Conservation (phyloP, 2,888 invertebrate species). For the Cordilura impudica region DNA sequence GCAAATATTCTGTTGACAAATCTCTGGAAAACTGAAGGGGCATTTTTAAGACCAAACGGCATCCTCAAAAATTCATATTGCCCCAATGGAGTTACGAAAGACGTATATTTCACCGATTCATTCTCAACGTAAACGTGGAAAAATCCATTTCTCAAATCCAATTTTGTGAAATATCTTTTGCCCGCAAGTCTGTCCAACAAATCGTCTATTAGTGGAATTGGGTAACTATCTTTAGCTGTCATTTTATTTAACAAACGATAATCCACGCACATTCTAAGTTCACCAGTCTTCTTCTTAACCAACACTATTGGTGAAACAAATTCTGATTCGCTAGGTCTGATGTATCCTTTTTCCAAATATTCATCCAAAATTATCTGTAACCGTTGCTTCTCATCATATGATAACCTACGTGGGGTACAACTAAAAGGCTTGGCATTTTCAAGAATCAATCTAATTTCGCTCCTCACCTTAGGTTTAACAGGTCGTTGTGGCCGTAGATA, state of each 20-base stretch:
- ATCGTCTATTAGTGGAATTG: slow-evolving; percentile 49
- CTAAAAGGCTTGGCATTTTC: slow-evolving; percentile 36
- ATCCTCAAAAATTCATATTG: slow-evolving; percentile 58
- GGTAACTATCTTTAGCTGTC: slow-evolving; percentile 40
- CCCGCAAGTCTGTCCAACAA: slow-evolving; percentile 34
- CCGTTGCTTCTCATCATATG: slow-evolving; percentile 39
- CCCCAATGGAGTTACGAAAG: no score
- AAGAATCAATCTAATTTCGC: slow-evolving; percentile 25
- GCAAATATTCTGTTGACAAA: no score
- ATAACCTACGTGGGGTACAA: slow-evolving; percentile 38
- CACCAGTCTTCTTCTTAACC: slow-evolving; percentile 29
- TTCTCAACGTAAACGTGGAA: slow-evolving; percentile 3
- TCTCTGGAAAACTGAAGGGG: no score
- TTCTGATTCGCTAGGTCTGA: no score
- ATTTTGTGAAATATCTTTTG: slow-evolving; percentile 35
- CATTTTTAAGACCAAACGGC: no score
- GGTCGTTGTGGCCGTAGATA: slow-evolving; percentile 12
- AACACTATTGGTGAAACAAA: slow-evolving; percentile 42
- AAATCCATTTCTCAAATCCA: slow-evolving; percentile 44
- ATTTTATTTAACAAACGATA: slow-evolving; percentile 38
- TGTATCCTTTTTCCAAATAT: slow-evolving; percentile 12
- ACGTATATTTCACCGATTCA: slow-evolving; percentile 45
- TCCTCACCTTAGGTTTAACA: neutral
- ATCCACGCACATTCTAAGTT: slow-evolving; percentile 43
- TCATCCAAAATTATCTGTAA: slow-evolving; percentile 47